Conservation (phyloP, 1,140 invertebrate genomes). For the Harlomillsia oculata region DNA sequence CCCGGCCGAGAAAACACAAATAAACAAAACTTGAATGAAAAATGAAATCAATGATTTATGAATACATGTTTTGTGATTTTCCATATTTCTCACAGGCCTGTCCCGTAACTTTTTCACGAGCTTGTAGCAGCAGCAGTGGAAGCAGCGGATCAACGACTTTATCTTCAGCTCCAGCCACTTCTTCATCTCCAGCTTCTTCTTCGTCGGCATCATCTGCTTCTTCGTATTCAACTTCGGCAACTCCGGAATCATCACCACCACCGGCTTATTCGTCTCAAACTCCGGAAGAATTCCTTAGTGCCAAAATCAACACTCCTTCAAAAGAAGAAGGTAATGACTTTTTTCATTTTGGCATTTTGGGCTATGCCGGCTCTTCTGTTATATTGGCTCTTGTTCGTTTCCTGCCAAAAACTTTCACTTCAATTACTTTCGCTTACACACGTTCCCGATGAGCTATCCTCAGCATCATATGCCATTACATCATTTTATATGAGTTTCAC, state of each 20-base stretch:
- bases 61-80: too few species aligned
- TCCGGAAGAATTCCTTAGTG: constrained; percentile 4
- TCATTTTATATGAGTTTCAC: too few species aligned
- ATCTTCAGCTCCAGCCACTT: neutral
- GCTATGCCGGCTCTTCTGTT: too few species aligned
- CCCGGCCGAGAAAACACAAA: too few species aligned
- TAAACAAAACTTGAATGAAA: too few species aligned
- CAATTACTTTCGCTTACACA: too few species aligned
- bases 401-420: too few species aligned
- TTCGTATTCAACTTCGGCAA: neutral
- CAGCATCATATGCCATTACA: too few species aligned
- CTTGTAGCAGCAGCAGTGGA: constrained; percentile 7
- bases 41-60: too few species aligned
- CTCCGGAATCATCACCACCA: constrained; percentile 1
- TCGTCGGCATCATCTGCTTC: neutral
- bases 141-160: neutral
- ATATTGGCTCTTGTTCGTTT: too few species aligned
- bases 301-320: constrained; percentile 2
- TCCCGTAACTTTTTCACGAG: constrained; percentile 13
- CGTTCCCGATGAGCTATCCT: too few species aligned
- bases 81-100: constrained; percentile 7
- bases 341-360: too few species aligned
- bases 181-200: neutral
- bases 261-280: neutral
- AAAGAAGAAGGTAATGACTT: constrained; percentile 7